Evolutionary conservation across 2,888 invertebrate species (phyloP).

Genomic region (Formica aserva): DNA sequence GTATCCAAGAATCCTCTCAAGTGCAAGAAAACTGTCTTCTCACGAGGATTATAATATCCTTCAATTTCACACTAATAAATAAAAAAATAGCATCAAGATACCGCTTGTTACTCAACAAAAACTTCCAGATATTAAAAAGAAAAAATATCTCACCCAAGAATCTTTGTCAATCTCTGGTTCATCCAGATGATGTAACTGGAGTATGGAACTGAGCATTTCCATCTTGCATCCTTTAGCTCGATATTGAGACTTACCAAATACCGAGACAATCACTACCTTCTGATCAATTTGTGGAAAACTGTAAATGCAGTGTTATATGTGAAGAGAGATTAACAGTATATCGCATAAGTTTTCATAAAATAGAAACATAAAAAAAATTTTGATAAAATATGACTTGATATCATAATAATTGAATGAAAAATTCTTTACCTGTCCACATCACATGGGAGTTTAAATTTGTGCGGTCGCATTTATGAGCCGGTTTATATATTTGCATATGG

Average conservation of each 20-base stretch:
- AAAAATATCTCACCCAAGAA: slow-evolving; percentile 79
- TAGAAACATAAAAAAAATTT: background rate
- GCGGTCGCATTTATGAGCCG: slow-evolving; percentile 78
- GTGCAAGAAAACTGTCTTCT: slow-evolving; percentile 88
- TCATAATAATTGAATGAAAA: background rate
- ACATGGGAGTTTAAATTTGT: slow-evolving; percentile 81
- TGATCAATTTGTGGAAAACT: slow-evolving; percentile 79
- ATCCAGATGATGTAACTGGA: slow-evolving; percentile 81
- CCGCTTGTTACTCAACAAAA: background rate
- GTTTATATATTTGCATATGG: slow-evolving; percentile 31
- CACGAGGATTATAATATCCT: slow-evolving; percentile 87
- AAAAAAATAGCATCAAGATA: slow-evolving; percentile 4
- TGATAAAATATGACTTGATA: slow-evolving; percentile 16
- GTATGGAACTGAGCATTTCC: slow-evolving; percentile 85
- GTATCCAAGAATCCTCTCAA: slow-evolving; percentile 87
- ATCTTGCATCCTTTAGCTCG: slow-evolving; percentile 89
- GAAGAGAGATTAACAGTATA: background rate
- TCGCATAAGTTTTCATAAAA: background rate
- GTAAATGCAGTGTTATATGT: slow-evolving; percentile 50
- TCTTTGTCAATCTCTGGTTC: slow-evolving; percentile 82
- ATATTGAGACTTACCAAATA: slow-evolving; percentile 91
- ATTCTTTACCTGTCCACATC: slow-evolving; percentile 72
- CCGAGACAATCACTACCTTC: slow-evolving; percentile 90
- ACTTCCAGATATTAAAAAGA: background rate
- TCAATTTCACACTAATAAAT: slow-evolving; percentile 85